Conservation (phyloP, 2,113 vertebrate genomes). For the Pionites leucogaster region DNA sequence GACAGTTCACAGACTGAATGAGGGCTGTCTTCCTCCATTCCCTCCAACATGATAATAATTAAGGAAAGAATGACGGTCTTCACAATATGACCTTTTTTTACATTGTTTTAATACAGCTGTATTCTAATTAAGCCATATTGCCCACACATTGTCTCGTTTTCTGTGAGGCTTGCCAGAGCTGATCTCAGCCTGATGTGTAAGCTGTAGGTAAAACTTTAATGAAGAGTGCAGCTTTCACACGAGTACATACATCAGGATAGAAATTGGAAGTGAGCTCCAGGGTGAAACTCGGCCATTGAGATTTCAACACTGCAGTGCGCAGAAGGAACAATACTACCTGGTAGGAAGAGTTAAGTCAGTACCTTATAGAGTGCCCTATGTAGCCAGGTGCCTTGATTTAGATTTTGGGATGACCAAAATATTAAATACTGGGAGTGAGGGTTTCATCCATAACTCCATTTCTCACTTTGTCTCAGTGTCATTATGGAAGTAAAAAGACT, state of each 20-base stretch:
- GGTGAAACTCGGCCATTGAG: neutral
- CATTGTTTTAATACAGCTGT: neutral
- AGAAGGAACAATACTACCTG: neutral
- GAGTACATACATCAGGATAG: neutral
- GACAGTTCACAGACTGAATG: neutral
- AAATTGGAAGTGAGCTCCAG: neutral
- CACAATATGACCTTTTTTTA: neutral
- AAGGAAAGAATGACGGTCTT: neutral
- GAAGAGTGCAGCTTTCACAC: neutral
- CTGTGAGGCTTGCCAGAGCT: neutral
- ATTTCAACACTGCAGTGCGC: neutral
- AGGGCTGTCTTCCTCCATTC: neutral
- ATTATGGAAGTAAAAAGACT: neutral
- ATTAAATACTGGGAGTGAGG: neutral
- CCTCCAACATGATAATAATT: neutral
- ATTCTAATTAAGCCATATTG: neutral
- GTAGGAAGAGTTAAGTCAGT: neutral
- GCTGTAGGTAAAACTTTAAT: neutral
- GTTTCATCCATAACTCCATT: neutral
- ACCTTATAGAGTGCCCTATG: accelerated
- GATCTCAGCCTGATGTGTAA: neutral
- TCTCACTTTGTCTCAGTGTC: neutral
- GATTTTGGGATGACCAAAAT: neutral
- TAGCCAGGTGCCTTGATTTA: neutral
- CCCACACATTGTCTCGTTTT: neutral